Conservation (phyloP, 2,113 vertebrate species). For the Carollia perspicillata region DNA sequence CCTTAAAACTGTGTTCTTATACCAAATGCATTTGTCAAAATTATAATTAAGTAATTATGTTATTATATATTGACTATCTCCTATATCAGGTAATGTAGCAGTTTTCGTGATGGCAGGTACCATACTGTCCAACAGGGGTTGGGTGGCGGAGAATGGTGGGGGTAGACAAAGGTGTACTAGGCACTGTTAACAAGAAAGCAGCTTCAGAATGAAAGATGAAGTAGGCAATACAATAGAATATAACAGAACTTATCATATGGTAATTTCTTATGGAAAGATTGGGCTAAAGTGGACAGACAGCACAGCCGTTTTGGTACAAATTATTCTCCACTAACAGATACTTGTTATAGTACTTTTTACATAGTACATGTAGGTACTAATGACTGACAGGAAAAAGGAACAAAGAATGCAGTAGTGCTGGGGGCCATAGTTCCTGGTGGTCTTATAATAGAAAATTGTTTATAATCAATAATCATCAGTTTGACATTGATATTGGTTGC, state of each 20-base stretch:
- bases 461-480: background rate
- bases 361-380: background rate
- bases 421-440: background rate
- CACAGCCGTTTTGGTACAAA: background rate
- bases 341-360: background rate
- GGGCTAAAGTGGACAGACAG: background rate
- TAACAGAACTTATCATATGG: background rate
- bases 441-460: background rate
- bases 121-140: background rate
- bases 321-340: background rate
- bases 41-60: background rate
- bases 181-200: background rate
- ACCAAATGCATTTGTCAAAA: background rate
- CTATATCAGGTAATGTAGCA: background rate
- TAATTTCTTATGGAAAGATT: background rate
- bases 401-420: background rate
- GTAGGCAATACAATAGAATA: background rate
- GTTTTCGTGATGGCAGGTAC: background rate
- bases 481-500: background rate
- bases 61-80: background rate
- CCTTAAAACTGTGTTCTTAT: background rate
- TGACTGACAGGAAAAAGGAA: background rate
- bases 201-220: background rate
- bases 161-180: too few relatives aligned
- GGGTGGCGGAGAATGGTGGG: too few relatives aligned